Percentiles rank a stretch among this genome's conserved stretches.
Conservation (phyloP, 2,888 invertebrate genomes). For the Amphimallon solstitiale region DNA sequence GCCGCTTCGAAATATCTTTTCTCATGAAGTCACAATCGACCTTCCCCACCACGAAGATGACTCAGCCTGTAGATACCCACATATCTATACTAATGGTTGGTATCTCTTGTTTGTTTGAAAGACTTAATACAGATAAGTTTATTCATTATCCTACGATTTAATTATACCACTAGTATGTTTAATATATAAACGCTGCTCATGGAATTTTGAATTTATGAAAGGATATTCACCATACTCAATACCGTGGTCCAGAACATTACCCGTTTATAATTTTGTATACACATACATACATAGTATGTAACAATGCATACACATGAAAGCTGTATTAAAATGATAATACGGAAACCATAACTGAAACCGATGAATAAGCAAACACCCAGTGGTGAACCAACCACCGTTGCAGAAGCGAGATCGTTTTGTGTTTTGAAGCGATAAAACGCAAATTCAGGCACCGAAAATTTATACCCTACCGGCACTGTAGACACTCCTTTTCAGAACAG, state of each 20-base stretch:
- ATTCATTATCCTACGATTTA: too few relatives aligned
- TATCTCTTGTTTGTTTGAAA: too few relatives aligned
- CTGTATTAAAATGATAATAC: constrained; percentile 18
- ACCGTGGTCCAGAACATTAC: background rate
- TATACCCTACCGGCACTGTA: constrained; percentile 6
- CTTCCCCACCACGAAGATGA: too few relatives aligned
- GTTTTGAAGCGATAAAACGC: constrained; percentile 20
- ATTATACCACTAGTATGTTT: too few relatives aligned
- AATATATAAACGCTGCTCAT: too few relatives aligned
- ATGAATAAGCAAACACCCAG: constrained; percentile 15
- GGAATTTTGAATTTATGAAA: too few relatives aligned
- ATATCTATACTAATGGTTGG: too few relatives aligned
- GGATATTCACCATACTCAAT: background rate
- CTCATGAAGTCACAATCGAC: too few relatives aligned
- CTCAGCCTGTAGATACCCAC: too few relatives aligned
- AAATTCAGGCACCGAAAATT: constrained; percentile 19
- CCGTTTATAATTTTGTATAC: background rate
- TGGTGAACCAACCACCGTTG: background rate
- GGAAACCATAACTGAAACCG: constrained; percentile 15
- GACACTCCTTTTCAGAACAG: constrained; percentile 10
- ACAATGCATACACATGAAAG: too few relatives aligned
- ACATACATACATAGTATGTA: background rate
- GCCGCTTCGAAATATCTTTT: too few relatives aligned
- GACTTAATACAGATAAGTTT: too few relatives aligned
- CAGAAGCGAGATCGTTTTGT: constrained; percentile 7